Evolutionary conservation across 2,888 invertebrate genomes (phyloP).

Genomic region (Tenthredo mesomela): DNA sequence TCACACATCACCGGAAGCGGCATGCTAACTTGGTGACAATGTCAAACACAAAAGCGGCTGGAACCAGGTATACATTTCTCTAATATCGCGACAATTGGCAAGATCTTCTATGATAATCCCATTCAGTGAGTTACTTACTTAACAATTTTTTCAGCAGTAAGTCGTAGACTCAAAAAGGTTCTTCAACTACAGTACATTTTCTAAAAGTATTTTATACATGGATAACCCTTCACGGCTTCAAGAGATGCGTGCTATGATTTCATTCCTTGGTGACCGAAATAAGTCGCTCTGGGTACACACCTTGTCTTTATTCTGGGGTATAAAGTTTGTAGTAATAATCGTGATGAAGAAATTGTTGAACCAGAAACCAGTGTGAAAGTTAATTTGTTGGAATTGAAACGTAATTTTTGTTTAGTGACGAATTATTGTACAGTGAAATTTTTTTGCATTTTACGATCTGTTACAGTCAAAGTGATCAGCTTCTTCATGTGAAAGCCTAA

Average conservation of each 20-base stretch:
- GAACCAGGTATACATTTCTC: background rate
- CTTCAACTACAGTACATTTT: background rate
- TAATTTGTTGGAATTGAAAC: background rate
- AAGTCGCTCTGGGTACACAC: background rate
- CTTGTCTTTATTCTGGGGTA: background rate
- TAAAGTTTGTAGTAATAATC: background rate
- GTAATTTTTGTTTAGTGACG: background rate
- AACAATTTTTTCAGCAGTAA: background rate
- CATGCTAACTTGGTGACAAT: background rate
- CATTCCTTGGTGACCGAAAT: constrained; percentile 29
- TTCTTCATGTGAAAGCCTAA: background rate
- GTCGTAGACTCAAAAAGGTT: background rate
- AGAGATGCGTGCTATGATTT: background rate
- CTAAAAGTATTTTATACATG: background rate
- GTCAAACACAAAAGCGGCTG: background rate
- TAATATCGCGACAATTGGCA: background rate
- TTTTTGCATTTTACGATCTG: background rate
- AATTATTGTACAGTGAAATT: background rate
- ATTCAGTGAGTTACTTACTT: background rate
- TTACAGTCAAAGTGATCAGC: background rate
- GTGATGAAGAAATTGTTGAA: background rate
- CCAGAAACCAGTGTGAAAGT: background rate
- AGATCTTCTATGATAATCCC: background rate
- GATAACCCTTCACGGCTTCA: background rate
- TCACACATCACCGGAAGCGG: constrained; percentile 11